Percentiles rank a stretch among this genome's conserved stretches.
These are phyloP conservation scores for Acanthaster planci DNA, from an alignment of 35 echinoderm and acorn worm species.

Conservation along the genomic window DNA sequence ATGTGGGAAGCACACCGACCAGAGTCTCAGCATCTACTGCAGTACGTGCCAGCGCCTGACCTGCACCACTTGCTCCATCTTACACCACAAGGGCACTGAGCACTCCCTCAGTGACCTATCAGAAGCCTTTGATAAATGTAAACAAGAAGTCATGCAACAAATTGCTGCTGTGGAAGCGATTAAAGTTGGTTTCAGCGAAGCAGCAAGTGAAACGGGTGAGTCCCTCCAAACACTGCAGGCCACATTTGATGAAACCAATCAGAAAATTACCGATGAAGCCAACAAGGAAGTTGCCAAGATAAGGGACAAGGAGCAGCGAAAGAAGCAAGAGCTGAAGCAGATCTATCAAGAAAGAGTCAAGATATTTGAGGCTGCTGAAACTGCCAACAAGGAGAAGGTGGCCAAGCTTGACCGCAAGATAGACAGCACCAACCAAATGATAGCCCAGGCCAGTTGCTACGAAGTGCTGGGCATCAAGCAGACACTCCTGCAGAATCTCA, in stretches of 20 bases:
- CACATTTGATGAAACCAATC: neutral
- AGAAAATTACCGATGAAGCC: neutral
- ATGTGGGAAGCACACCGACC: neutral
- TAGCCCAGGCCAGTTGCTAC: neutral
- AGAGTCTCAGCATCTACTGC: constrained; percentile 16
- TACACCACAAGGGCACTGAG: neutral
- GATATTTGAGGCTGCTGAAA: neutral
- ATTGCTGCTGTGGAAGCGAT: neutral
- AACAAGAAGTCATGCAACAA: neutral
- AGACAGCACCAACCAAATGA: neutral
- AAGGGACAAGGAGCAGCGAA: neutral
- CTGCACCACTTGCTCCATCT: neutral
- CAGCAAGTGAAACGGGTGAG: neutral
- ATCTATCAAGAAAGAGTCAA: neutral
- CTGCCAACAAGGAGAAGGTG: neutral
- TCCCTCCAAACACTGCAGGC: neutral
- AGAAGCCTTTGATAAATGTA: neutral
- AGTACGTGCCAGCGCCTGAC: neutral
- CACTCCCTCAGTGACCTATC: neutral
- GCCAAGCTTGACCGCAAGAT: neutral
- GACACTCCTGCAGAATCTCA: neutral
- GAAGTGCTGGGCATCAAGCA: neutral
- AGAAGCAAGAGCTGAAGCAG: neutral
- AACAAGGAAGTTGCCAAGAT: neutral
- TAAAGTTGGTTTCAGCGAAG: neutral